Conservation (phyloP, 2,113 vertebrate species). For the Crocuta crocuta region DNA sequence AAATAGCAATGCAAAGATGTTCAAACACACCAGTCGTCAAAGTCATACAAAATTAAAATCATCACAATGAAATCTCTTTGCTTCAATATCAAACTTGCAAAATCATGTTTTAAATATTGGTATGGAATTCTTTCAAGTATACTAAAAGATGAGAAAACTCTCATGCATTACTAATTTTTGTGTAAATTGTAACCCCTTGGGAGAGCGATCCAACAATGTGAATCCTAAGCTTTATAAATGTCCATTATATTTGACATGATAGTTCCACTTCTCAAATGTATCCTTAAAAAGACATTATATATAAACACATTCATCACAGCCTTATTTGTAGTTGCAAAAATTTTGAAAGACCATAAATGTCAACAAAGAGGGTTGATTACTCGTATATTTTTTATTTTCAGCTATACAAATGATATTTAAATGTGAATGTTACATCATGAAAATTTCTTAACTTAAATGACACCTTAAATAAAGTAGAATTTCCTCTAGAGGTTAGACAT, state of each 20-base stretch:
- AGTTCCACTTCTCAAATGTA: slow-evolving; percentile 41
- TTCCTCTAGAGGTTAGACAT: background rate
- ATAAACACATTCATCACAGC: slow-evolving; percentile 63
- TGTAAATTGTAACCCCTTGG: slow-evolving; percentile 49
- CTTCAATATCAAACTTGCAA: slow-evolving; percentile 60
- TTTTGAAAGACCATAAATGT: slow-evolving; percentile 72
- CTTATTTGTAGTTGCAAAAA: slow-evolving; percentile 74
- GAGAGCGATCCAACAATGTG: slow-evolving; percentile 7
- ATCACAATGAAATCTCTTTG: slow-evolving; percentile 14
- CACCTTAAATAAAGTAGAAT: slow-evolving; percentile 34
- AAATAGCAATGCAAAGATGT: slow-evolving; percentile 19
- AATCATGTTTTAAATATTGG: slow-evolving; percentile 2
- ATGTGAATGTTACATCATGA: slow-evolving; percentile 42
- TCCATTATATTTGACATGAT: slow-evolving; percentile 58
- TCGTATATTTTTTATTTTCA: slow-evolving; percentile 67
- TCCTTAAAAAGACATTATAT: slow-evolving; percentile 50
- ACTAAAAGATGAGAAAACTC: slow-evolving; percentile 36
- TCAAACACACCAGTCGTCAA: background rate
- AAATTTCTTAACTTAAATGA: slow-evolving; percentile 31
- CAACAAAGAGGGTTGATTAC: slow-evolving; percentile 73
- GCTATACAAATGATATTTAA: slow-evolving; percentile 43
- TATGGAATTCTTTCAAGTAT: slow-evolving; percentile 41
- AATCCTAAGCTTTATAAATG: slow-evolving; percentile 68
- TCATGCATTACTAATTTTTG: slow-evolving; percentile 67
- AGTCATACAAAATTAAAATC: slow-evolving; percentile 46